Percentiles rank a stretch among this genome's conserved stretches.
Conservation (phyloP, 2,888 invertebrate genomes). For the Bimastos eiseni region DNA sequence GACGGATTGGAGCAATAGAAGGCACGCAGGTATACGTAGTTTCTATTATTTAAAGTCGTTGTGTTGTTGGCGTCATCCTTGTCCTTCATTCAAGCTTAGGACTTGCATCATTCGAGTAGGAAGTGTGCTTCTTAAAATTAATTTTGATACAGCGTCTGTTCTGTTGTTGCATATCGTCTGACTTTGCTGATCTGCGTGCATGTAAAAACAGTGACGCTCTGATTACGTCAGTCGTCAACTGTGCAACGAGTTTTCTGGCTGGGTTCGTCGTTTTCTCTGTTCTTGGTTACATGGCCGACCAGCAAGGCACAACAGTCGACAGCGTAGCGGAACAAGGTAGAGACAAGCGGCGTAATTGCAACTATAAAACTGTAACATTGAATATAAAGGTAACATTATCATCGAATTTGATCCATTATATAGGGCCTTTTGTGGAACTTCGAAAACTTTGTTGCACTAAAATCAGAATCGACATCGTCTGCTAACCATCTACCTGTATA, state of each 20-base stretch:
- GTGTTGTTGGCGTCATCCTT: too few species aligned
- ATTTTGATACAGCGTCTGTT: too few species aligned
- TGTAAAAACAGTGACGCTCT: conserved; percentile 52
- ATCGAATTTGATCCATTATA: not conserved
- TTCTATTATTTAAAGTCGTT: too few species aligned
- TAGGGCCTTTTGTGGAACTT: too few species aligned
- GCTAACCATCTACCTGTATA: not conserved
- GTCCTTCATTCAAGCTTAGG: too few species aligned
- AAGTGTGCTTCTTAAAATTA: too few species aligned
- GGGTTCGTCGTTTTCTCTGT: conserved; percentile 62
- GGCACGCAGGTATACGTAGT: too few species aligned
- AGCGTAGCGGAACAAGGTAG: conserved; percentile 80
- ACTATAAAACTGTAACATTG: not conserved
- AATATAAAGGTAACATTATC: not conserved
- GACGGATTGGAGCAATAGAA: too few species aligned
- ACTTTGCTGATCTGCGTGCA: not conserved
- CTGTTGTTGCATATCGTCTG: not conserved
- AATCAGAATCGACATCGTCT: too few species aligned
- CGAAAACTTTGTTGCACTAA: too few species aligned
- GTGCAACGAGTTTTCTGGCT: conserved; percentile 57
- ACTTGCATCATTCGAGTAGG: too few species aligned
- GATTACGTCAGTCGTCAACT: conserved; percentile 56
- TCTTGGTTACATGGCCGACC: conserved; percentile 76
- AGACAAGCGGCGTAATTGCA: not conserved
- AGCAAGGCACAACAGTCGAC: conserved; percentile 82